These are phyloP conservation scores for Lordiphosa clarofinis DNA, from an alignment of 1,140 invertebrate genomes.

Conservation along the genomic window DNA sequence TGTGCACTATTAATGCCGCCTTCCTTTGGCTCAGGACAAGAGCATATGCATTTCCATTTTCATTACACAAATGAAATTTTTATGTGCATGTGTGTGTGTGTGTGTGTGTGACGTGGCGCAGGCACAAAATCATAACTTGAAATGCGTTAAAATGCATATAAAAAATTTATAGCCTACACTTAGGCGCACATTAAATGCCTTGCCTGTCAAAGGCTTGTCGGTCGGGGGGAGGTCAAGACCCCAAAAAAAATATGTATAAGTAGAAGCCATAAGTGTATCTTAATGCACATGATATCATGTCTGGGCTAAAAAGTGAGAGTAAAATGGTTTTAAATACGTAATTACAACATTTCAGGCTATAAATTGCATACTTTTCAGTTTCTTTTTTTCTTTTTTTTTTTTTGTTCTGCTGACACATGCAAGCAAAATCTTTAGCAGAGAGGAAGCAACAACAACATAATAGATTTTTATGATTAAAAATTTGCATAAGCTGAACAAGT, in stretches of 20 bases:
- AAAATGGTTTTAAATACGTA: slow-evolving; percentile 8
- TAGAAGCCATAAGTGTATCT: slow-evolving; percentile 38
- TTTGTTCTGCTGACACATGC: neutral
- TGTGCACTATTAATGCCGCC: neutral
- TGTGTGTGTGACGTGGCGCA: slow-evolving; percentile 12
- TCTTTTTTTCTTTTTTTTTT: neutral
- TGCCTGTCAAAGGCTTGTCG: slow-evolving; percentile 62
- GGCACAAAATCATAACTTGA: slow-evolving; percentile 64
- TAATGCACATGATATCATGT: slow-evolving; percentile 24
- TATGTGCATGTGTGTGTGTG: slow-evolving; percentile 24
- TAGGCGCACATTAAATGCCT: slow-evolving; percentile 73
- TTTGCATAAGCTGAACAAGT: slow-evolving; percentile 11
- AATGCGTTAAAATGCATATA: slow-evolving; percentile 77
- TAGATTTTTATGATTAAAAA: slow-evolving; percentile 29
- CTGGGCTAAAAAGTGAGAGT: neutral
- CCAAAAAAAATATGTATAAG: slow-evolving; percentile 37
- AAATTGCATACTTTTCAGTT: slow-evolving; percentile 6
- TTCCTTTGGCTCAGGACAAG: neutral
- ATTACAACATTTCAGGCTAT: slow-evolving; percentile 19
- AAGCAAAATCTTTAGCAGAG: slow-evolving; percentile 1
- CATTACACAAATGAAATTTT: slow-evolving; percentile 49
- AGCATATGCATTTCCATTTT: slow-evolving; percentile 44
- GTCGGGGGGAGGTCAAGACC: slow-evolving; percentile 39
- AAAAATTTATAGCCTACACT: slow-evolving; percentile 72
- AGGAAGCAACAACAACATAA: slow-evolving; percentile 3